A percentile compares a stretch with the other conserved stretches of the same genome.
Evolutionary conservation across 2,113 vertebrate species (phyloP).

Genomic region (Oncorhynchus kisutch): DNA sequence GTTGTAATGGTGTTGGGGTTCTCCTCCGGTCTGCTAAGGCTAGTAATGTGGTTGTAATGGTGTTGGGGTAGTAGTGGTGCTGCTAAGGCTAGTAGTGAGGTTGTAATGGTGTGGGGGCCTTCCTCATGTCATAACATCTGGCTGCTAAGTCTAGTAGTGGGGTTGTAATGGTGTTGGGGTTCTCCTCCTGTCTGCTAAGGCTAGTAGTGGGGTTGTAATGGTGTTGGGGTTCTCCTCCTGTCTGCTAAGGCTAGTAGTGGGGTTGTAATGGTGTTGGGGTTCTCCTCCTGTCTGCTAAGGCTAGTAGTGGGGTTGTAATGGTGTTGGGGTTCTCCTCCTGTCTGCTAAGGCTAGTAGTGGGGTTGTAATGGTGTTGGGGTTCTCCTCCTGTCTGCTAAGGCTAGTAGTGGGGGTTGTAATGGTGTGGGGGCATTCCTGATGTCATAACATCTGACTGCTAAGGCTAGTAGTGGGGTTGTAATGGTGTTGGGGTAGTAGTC

Average conservation of each 20-base stretch:
- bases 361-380: no score
- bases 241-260: constrained; percentile 38
- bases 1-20: no score
- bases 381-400: no score
- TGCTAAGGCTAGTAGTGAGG: constrained; percentile 37
- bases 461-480: no score
- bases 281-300: constrained; percentile 67
- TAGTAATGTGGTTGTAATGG: no score
- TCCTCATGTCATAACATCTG: constrained; percentile 52
- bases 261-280: constrained; percentile 56
- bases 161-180: constrained; percentile 57
- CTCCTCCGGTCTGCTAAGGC: no score
- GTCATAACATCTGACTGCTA: no score
- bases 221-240: not conserved
- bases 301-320: constrained; percentile 62
- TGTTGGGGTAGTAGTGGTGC: no score
- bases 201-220: constrained; percentile 63
- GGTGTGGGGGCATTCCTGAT: no score
- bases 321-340: constrained; percentile 10
- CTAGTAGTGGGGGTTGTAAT: no score
- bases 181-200: constrained; percentile 62
- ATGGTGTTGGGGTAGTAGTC: no score
- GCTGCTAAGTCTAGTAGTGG: constrained; percentile 35
- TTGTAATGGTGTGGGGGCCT: constrained; percentile 35
- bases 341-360: not conserved